Percentiles rank a stretch among this genome's conserved stretches.
phyloP scores from a whole-genome alignment of 2,888 invertebrate genomes.

The Dolichopus griseipennis region DNA sequence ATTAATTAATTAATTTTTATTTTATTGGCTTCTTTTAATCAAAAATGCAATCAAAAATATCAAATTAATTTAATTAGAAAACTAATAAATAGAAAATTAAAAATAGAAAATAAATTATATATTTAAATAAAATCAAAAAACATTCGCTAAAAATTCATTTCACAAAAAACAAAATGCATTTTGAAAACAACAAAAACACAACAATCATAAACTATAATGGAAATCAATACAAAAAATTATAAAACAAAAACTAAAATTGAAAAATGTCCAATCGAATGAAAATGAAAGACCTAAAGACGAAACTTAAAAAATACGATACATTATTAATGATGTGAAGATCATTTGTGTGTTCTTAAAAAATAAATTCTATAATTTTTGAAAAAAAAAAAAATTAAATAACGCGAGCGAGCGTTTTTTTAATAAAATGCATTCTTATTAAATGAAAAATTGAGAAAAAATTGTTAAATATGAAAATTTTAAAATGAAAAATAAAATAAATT shows the following conservation, averaged over 20 bases:
- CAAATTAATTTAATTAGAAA: not conserved
- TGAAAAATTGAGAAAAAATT: not conserved
- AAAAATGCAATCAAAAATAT: not conserved
- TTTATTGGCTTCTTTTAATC: constrained; percentile 3
- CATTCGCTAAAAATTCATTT: constrained; percentile 1
- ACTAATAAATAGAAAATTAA: not conserved
- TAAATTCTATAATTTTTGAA: too few species aligned
- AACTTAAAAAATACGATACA: not conserved
- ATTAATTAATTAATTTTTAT: not conserved
- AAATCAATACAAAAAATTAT: not conserved
- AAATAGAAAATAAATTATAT: too few species aligned
- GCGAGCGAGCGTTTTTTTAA: not conserved
- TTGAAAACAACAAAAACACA: not conserved
- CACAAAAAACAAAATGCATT: not conserved
- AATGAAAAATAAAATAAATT: not conserved
- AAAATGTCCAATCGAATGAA: not conserved
- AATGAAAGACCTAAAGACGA: not conserved
- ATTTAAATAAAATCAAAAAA: not conserved
- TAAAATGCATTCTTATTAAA: not conserved
- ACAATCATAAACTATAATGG: not conserved
- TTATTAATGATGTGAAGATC: not conserved
- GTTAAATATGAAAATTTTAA: not conserved
- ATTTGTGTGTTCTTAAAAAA: not conserved
- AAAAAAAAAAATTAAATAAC: not conserved
- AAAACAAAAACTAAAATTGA: not conserved